Evolutionary conservation across 2,888 invertebrate species (phyloP).

Genomic region (Allygus modestus): DNA sequence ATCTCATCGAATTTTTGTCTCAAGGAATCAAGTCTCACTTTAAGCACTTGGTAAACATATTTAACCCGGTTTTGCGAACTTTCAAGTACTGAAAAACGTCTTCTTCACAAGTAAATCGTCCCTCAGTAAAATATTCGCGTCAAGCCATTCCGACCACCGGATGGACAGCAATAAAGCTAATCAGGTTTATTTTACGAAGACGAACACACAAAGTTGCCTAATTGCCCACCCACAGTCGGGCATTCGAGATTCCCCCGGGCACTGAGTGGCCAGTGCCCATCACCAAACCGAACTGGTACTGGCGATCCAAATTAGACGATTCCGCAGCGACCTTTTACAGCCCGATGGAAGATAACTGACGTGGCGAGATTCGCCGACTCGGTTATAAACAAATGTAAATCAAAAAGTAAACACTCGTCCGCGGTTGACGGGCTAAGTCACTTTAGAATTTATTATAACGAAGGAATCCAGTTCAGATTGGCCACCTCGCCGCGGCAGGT

Average conservation of each 20-base stretch:
- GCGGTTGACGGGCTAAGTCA: background rate
- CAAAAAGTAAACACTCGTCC: background rate
- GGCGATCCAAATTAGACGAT: slow-evolving; percentile 37
- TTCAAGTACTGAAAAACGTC: no score
- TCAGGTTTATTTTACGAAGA: slow-evolving; percentile 7
- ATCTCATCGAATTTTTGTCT: no score
- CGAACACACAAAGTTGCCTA: slow-evolving; percentile 26
- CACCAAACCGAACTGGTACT: background rate
- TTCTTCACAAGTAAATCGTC: no score
- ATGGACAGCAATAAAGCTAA: no score
- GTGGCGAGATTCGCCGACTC: background rate
- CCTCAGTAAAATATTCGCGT: no score
- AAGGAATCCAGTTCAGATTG: background rate
- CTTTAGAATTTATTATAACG: slow-evolving; percentile 7
- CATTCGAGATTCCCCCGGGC: background rate
- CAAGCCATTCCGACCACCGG: no score
- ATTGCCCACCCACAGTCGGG: slow-evolving; percentile 36
- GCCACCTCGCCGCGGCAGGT: background rate
- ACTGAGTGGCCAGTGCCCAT: background rate
- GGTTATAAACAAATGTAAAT: slow-evolving; percentile 17
- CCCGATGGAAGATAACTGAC: background rate
- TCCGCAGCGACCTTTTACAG: background rate
- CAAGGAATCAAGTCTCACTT: no score
- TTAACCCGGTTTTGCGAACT: no score
- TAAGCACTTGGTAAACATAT: no score